These are phyloP conservation scores for Plestiodon gilberti DNA, from an alignment of 2,113 vertebrate species.

Conservation along the genomic window DNA sequence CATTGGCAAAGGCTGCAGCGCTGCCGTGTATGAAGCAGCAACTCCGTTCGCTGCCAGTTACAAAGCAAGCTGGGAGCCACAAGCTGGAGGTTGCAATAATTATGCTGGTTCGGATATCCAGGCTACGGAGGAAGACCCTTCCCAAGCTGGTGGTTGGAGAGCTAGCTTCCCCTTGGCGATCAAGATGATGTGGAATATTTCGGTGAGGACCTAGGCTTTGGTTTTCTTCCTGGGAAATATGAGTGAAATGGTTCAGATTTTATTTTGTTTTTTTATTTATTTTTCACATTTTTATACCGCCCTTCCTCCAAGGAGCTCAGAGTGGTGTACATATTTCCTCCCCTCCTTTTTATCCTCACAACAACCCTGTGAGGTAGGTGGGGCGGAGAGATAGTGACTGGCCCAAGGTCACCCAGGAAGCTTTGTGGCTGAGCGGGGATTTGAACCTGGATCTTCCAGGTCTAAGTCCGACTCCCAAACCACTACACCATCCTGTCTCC, in stretches of 20 bases:
- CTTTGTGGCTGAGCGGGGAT: too few relatives aligned
- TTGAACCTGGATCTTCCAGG: too few relatives aligned
- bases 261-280: background rate
- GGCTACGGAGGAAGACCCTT: conserved; percentile 8
- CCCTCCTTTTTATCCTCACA: too few relatives aligned
- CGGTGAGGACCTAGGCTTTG: conserved; percentile 54
- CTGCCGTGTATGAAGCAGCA: conserved; percentile 87
- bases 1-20: conserved; percentile 91
- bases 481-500: too few relatives aligned
- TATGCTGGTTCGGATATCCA: conserved; percentile 18
- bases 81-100: rapidly evolving
- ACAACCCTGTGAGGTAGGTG: too few relatives aligned
- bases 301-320: too few relatives aligned
- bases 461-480: too few relatives aligned
- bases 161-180: conserved; percentile 76
- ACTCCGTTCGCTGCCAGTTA: conserved; percentile 41
- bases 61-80: rapidly evolving
- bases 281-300: too few relatives aligned
- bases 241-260: background rate
- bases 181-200: conserved; percentile 85
- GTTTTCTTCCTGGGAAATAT: background rate
- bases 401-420: too few relatives aligned
- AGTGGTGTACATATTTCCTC: too few relatives aligned
- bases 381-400: too few relatives aligned
- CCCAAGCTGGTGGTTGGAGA: rapidly evolving